phyloP scores from a whole-genome alignment of 2,113 vertebrate species.

The Xenopus borealis region DNA sequence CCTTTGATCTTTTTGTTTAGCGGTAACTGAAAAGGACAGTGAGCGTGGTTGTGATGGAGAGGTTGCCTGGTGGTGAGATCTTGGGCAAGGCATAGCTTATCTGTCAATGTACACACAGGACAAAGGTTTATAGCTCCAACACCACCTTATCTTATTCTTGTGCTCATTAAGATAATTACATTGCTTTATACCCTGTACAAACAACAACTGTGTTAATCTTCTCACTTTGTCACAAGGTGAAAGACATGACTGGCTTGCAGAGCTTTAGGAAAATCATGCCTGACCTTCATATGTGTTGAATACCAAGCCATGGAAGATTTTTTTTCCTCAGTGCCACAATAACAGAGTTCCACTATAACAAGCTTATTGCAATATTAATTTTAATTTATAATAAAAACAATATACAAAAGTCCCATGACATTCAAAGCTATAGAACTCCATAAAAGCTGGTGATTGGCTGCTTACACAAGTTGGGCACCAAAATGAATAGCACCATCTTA shows the following conservation, averaged over 20 bases:
- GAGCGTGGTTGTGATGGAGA: neutral
- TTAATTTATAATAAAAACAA: too few relatives aligned
- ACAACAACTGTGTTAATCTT: constrained; percentile 15
- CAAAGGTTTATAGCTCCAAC: neutral
- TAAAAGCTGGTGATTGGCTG: too few relatives aligned
- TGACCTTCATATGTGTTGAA: neutral
- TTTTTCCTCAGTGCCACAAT: too few relatives aligned
- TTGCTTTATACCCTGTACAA: constrained; percentile 29
- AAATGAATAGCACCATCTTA: too few relatives aligned
- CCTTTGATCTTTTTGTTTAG: too few relatives aligned
- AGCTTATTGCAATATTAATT: too few relatives aligned
- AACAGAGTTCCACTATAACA: too few relatives aligned
- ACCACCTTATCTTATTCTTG: constrained; percentile 31
- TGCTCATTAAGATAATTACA: constrained; percentile 27
- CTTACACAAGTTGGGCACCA: too few relatives aligned
- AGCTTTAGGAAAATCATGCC: neutral
- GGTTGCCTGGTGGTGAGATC: neutral
- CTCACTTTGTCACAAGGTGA: constrained; percentile 14
- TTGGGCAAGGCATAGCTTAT: constrained; percentile 20
- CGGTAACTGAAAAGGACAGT: too few relatives aligned
- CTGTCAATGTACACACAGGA: neutral
- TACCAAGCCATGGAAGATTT: too few relatives aligned
- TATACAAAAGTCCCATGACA: too few relatives aligned
- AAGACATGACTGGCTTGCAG: constrained; percentile 13
- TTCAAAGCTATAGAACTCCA: too few relatives aligned